Conservation (phyloP, 1,140 invertebrate genomes). For the Drosophila lacteicornis region DNA sequence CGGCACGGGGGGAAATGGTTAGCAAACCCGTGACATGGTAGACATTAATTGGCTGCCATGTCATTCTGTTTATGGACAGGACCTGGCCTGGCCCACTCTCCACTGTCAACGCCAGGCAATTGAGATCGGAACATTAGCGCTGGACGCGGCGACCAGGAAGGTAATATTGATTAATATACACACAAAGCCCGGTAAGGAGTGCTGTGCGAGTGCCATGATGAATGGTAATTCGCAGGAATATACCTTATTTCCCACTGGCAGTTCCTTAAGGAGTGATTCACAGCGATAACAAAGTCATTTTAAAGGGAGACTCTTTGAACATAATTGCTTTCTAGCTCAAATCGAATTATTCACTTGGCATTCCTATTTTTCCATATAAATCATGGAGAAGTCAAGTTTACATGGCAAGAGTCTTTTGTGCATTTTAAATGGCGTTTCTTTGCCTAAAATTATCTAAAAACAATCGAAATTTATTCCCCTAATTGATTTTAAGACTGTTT, state of each 20-base stretch:
- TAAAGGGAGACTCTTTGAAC: background rate
- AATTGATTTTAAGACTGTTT: background rate
- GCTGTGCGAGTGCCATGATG: slow-evolving; percentile 26
- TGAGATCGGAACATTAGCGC: slow-evolving; percentile 54
- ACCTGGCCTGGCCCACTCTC: slow-evolving; percentile 23
- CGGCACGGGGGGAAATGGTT: slow-evolving; percentile 12
- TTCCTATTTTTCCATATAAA: background rate
- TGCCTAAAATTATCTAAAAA: background rate
- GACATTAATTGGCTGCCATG: slow-evolving; percentile 82
- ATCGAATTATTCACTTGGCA: background rate
- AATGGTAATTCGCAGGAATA: slow-evolving; percentile 26
- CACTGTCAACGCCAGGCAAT: slow-evolving; percentile 71
- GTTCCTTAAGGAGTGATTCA: background rate
- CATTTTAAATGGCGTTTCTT: background rate
- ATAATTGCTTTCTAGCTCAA: slow-evolving; percentile 3
- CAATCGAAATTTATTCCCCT: background rate
- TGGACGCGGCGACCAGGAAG: slow-evolving; percentile 29
- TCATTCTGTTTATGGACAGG: slow-evolving; percentile 76
- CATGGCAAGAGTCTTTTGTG: background rate
- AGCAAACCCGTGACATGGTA: slow-evolving; percentile 59
- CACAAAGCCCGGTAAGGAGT: slow-evolving; percentile 7
- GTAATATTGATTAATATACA: slow-evolving; percentile 57
- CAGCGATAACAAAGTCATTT: slow-evolving; percentile 6
- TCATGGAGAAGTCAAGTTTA: background rate
- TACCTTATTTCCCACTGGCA: slow-evolving; percentile 1